Evolutionary conservation across 2,888 invertebrate genomes (phyloP).

Genomic region (Sarcophaga subvicina): DNA sequence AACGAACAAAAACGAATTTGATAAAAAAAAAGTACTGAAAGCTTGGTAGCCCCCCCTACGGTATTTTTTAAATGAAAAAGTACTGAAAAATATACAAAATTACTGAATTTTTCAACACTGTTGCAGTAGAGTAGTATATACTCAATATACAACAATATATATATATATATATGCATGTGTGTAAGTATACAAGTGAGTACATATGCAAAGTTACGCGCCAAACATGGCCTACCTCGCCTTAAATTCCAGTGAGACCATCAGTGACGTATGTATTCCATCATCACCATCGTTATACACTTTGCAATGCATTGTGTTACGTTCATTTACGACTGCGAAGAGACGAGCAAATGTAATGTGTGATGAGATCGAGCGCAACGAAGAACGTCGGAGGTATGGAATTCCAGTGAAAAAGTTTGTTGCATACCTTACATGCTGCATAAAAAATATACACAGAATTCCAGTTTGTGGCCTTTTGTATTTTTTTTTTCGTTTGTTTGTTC

Average conservation of each 20-base stretch:
- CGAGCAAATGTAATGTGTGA: too few relatives aligned
- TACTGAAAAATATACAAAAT: too few relatives aligned
- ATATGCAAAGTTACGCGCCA: slow-evolving; percentile 75
- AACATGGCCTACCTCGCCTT: slow-evolving; percentile 79
- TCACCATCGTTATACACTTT: slow-evolving; percentile 51
- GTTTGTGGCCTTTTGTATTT: slow-evolving; percentile 48
- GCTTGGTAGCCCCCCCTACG: too few relatives aligned
- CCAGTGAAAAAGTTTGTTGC: slow-evolving; percentile 70
- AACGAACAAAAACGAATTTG: too few relatives aligned
- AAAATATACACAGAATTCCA: slow-evolving; percentile 45
- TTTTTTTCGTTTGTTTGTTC: slow-evolving; percentile 19
- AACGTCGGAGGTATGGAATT: slow-evolving; percentile 44
- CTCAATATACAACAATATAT: neutral
- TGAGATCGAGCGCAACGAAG: neutral
- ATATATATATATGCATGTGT: slow-evolving; percentile 2
- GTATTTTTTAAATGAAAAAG: too few relatives aligned
- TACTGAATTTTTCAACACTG: too few relatives aligned
- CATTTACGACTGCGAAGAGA: neutral
- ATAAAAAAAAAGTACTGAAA: too few relatives aligned
- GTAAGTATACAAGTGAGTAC: slow-evolving; percentile 32
- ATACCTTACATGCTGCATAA: slow-evolving; percentile 71
- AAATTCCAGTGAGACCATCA: slow-evolving; percentile 78
- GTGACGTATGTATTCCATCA: slow-evolving; percentile 55
- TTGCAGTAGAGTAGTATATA: neutral
- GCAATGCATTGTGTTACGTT: slow-evolving; percentile 29